Evolutionary conservation across 2,797 vertebrate species (phyloP).

Genomic region (Chaunax sp.): DNA sequence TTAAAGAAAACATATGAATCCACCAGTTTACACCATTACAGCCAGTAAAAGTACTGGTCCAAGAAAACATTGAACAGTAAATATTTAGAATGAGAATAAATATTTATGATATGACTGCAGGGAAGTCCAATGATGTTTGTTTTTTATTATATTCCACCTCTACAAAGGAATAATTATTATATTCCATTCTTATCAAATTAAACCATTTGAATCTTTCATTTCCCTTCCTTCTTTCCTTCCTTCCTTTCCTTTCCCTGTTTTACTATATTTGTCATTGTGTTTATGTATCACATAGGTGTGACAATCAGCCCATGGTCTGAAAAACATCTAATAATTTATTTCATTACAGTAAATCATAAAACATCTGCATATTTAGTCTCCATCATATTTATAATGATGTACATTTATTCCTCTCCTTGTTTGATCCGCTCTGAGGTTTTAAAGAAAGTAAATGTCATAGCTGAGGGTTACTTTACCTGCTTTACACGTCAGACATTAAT

Average conservation of each 20-base stretch:
- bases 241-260: too few species aligned
- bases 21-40: background rate
- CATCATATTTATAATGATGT: background rate
- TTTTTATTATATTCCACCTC: too few species aligned
- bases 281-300: background rate
- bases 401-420: constrained; percentile 1
- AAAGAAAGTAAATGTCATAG: background rate
- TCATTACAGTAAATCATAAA: constrained; percentile 45
- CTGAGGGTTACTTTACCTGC: too few species aligned
- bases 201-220: too few species aligned
- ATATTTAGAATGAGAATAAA: background rate
- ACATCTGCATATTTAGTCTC: constrained; percentile 51
- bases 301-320: background rate
- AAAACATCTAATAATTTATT: constrained; percentile 36
- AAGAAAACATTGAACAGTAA: background rate
- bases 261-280: background rate
- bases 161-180: too few species aligned
- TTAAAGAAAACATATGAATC: background rate
- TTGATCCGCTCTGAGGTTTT: background rate
- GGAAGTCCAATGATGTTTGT: too few species aligned
- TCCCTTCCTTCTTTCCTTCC: too few species aligned
- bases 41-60: background rate
- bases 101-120: background rate
- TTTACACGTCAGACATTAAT: too few species aligned
- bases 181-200: too few species aligned